A percentile compares a stretch with the other conserved stretches of the same genome.
Conservation (phyloP, 1,140 invertebrate species). For the Musca vetustissima region DNA sequence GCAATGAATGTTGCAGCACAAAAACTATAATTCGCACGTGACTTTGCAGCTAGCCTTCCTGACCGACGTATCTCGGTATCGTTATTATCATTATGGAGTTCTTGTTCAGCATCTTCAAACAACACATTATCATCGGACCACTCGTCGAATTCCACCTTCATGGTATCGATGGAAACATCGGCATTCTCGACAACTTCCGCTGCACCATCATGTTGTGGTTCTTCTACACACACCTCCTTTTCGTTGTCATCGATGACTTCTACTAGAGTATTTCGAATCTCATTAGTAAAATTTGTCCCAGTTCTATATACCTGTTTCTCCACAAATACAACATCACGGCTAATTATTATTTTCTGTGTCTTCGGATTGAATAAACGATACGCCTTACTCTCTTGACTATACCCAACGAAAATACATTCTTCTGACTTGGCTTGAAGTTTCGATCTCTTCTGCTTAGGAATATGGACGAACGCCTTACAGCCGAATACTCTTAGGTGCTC, state of each 20-base stretch:
- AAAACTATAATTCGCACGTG: background rate
- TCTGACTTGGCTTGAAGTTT: conserved; percentile 38
- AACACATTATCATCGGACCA: background rate
- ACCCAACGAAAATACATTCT: conserved; percentile 44
- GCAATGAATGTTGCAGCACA: background rate
- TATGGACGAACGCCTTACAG: conserved; percentile 28
- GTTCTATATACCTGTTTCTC: conserved; percentile 18
- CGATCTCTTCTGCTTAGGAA: conserved; percentile 31
- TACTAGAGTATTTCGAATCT: background rate
- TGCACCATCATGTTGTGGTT: background rate
- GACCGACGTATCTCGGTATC: background rate
- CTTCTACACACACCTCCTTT: background rate
- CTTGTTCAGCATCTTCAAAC: background rate
- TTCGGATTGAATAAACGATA: conserved; percentile 40
- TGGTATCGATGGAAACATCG: background rate
- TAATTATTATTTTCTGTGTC: conserved; percentile 37
- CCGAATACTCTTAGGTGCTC: conserved; percentile 28
- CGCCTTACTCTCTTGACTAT: conserved; percentile 38
- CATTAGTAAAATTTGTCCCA: background rate
- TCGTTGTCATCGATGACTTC: background rate
- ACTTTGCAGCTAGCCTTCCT: background rate
- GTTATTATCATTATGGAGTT: background rate
- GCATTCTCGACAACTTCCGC: background rate
- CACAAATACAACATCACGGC: conserved; percentile 42
- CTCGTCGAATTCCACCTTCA: background rate